phyloP scores from a whole-genome alignment of 2,888 invertebrate species.

The Atherix ibis region DNA sequence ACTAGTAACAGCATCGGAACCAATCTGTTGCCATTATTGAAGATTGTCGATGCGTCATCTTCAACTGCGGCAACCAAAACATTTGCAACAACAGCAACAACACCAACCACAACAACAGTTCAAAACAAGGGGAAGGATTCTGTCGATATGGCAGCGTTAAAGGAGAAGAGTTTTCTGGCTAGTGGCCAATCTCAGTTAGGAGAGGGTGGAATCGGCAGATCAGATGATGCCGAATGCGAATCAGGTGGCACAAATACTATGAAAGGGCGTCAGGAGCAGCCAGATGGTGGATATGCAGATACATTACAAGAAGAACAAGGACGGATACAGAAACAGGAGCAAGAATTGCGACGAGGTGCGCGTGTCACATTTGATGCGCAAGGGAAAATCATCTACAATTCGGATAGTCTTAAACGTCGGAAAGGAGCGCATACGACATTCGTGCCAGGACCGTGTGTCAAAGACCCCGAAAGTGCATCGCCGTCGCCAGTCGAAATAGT shows the following conservation, averaged over 20 bases:
- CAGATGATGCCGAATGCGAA: not conserved
- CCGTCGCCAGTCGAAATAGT: too few species aligned
- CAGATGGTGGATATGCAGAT: not conserved
- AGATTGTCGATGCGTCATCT: not conserved
- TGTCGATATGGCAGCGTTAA: conserved; percentile 2
- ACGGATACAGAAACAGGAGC: conserved; percentile 9
- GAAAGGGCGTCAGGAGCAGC: not conserved
- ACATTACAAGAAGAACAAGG: too few species aligned
- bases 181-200: conserved; percentile 9
- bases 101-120: not conserved
- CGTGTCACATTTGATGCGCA: conserved; percentile 71
- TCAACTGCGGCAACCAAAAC: conserved; percentile 1
- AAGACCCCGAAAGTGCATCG: conserved; percentile 20
- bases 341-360: conserved; percentile 38
- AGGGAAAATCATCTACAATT: conserved; percentile 76
- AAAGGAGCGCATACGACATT: conserved; percentile 66
- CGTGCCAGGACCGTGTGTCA: conserved; percentile 74
- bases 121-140: conserved; percentile 5
- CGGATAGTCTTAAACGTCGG: conserved; percentile 64
- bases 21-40: not conserved
- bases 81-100: conserved; percentile 10
- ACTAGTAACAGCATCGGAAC: not conserved
- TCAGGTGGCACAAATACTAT: too few species aligned
- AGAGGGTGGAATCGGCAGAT: not conserved
- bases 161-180: too few species aligned